Conservation (phyloP, 92 coral and sea anemone species). For the Umimayanthus kanabou region DNA sequence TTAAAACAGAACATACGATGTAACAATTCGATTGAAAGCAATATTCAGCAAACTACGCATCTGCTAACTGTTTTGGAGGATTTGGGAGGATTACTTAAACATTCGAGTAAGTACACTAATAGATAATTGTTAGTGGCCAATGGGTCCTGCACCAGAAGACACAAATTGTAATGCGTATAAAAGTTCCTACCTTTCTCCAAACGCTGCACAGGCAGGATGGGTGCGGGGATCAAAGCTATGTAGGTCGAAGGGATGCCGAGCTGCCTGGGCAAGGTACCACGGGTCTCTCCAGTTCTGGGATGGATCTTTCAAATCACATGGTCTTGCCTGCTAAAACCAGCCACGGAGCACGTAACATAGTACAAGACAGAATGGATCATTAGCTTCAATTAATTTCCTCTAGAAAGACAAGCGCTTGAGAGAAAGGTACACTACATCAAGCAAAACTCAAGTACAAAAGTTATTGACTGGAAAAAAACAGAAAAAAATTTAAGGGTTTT, state of each 20-base stretch:
- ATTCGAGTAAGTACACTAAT: constrained; percentile 44
- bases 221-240: constrained; percentile 88
- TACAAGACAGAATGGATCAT: constrained; percentile 40
- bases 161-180: background rate
- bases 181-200: constrained; percentile 83
- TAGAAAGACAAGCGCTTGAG: background rate
- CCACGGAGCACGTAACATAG: constrained; percentile 26
- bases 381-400: constrained; percentile 27
- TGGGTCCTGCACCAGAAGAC: constrained; percentile 8
- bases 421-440: background rate
- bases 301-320: constrained; percentile 89
- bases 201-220: constrained; percentile 87
- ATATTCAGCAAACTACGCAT: background rate
- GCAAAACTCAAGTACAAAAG: background rate
- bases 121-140: constrained; percentile 65
- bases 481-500: background rate
- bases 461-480: background rate
- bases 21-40: background rate
- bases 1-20: constrained; percentile 2
- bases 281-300: constrained; percentile 79
- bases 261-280: constrained; percentile 80
- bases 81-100: constrained; percentile 20
- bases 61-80: background rate
- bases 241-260: constrained; percentile 80
- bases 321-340: constrained; percentile 71